A percentile compares a stretch with the other conserved stretches of the same genome.
Evolutionary conservation across 1,140 invertebrate genomes (phyloP).

Genomic region (Philotrypesis tridentata): DNA sequence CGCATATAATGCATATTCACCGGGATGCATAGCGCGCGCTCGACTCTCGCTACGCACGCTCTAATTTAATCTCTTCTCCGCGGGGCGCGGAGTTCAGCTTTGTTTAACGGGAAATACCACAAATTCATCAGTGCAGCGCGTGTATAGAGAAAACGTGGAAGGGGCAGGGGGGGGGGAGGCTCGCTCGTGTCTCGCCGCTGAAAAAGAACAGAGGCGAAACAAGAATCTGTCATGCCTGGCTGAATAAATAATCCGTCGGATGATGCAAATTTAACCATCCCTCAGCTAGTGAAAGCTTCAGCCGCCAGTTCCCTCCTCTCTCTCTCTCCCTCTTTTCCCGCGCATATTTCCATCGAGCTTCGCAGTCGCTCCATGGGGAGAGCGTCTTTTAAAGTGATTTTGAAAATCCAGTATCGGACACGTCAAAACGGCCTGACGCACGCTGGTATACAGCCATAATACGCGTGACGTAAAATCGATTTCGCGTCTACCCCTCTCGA

Average conservation of each 20-base stretch:
- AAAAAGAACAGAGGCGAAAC: background rate
- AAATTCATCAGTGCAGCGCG: background rate
- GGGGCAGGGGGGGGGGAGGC: too few species aligned
- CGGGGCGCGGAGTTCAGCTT: background rate
- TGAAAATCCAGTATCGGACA: slow-evolving; percentile 2
- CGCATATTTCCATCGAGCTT: background rate
- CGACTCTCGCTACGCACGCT: background rate
- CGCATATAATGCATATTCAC: background rate
- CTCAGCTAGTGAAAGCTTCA: background rate
- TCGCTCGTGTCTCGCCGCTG: background rate
- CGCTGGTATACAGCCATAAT: background rate
- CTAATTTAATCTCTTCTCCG: background rate
- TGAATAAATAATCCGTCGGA: background rate
- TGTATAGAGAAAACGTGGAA: too few species aligned
- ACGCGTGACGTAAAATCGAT: slow-evolving; percentile 1
- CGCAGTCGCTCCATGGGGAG: background rate
- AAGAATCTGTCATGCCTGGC: background rate
- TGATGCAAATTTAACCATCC: background rate
- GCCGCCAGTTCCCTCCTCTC: background rate
- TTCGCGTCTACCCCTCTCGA: background rate
- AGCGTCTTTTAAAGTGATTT: slow-evolving; percentile 31
- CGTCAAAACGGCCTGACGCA: background rate
- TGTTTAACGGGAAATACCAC: background rate
- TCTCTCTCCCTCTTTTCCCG: background rate
- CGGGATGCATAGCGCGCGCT: too few species aligned